Percentiles rank a stretch among this genome's conserved stretches.
Evolutionary conservation across 2,797 vertebrate species (phyloP).

Genomic region (Erithacus rubecula): DNA sequence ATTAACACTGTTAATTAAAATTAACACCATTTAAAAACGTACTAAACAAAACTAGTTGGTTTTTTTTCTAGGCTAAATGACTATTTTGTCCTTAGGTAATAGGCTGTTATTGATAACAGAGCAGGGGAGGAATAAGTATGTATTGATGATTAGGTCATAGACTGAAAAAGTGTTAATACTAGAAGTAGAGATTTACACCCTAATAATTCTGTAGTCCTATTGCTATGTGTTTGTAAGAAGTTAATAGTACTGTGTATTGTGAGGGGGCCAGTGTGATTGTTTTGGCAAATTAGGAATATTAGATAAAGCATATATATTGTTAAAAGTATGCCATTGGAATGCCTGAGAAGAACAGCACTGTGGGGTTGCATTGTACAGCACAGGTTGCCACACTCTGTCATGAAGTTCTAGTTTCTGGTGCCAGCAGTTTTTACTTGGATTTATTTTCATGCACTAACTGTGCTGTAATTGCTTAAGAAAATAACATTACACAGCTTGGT

Average conservation of each 20-base stretch:
- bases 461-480: not conserved
- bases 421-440: not conserved
- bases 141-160: not conserved
- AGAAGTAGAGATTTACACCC: not conserved
- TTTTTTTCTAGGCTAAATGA: not conserved
- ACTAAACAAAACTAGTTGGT: not conserved
- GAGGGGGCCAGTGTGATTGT: not conserved
- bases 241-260: not conserved
- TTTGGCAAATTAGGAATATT: not conserved
- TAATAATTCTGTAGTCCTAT: not conserved
- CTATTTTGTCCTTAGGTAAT: not conserved
- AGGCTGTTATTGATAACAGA: not conserved
- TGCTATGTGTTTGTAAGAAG: not conserved
- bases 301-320: not conserved
- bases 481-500: not conserved
- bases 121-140: not conserved
- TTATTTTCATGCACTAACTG: not conserved
- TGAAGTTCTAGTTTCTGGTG: not conserved
- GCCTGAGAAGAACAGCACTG: not conserved
- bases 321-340: not conserved
- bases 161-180: not conserved
- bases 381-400: not conserved
- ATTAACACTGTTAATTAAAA: not conserved
- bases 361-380: not conserved
- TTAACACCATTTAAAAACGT: not conserved